Evolutionary conservation across 1,140 invertebrate species (phyloP).

Genomic region (Branchinecta lindahli): DNA sequence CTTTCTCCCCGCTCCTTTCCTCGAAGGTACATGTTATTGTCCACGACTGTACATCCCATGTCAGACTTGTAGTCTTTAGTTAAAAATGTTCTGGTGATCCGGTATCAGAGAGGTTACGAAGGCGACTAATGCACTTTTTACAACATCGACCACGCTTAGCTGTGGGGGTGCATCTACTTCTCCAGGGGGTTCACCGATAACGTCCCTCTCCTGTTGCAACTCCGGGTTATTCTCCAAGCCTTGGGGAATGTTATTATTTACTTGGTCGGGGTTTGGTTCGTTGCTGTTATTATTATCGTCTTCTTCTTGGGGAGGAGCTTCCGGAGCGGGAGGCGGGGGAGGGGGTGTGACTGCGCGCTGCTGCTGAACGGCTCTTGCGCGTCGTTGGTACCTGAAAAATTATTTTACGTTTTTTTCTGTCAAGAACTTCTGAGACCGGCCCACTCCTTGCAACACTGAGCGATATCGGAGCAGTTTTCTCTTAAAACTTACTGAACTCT

Average conservation of each 20-base stretch:
- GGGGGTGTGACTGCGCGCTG: not conserved
- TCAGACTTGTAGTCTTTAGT: not conserved
- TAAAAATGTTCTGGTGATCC: not conserved
- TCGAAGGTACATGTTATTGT: too few species aligned
- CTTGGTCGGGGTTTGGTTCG: conserved; percentile 2
- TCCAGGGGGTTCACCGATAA: not conserved
- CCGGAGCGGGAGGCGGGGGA: not conserved
- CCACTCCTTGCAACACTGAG: too few species aligned
- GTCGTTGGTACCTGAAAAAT: not conserved
- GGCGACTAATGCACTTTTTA: not conserved
- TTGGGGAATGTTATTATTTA: not conserved
- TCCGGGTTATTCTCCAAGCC: not conserved
- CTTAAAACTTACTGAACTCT: too few species aligned
- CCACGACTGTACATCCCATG: too few species aligned
- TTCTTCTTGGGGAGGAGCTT: not conserved
- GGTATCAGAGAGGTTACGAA: not conserved
- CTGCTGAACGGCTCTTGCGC: not conserved
- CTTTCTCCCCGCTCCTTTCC: too few species aligned
- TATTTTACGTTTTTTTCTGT: too few species aligned
- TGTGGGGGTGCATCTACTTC: not conserved
- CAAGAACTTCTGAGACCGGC: too few species aligned
- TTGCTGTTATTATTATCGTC: conserved; percentile 4
- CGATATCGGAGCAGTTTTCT: too few species aligned
- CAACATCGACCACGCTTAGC: not conserved
- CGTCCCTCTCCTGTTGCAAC: not conserved